Percentiles rank a stretch among this genome's conserved stretches.
These are phyloP conservation scores for Hippocampus kuda DNA, from an alignment of 2,797 vertebrate species.

Conservation along the genomic window DNA sequence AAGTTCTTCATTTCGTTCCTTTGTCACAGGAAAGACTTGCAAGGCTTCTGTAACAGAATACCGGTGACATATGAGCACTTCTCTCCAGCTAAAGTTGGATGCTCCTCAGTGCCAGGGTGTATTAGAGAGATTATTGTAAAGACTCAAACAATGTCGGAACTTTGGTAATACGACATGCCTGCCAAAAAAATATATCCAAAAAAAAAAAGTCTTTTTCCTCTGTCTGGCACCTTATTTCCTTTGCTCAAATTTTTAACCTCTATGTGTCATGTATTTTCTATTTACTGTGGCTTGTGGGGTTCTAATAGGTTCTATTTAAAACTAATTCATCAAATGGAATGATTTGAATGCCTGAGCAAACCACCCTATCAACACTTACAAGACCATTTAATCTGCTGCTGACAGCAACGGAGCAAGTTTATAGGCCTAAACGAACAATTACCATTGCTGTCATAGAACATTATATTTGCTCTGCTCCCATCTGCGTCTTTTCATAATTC, in stretches of 20 bases:
- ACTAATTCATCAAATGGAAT: slow-evolving; percentile 1
- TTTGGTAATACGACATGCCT: slow-evolving; percentile 34
- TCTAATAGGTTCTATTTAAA: neutral
- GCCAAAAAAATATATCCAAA: slow-evolving; percentile 29
- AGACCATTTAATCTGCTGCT: slow-evolving; percentile 9
- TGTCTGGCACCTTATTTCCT: slow-evolving; percentile 15
- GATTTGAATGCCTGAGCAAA: slow-evolving; percentile 2
- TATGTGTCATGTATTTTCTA: neutral
- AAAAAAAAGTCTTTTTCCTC: slow-evolving; percentile 16
- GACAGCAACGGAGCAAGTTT: slow-evolving; percentile 3
- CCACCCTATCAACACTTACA: slow-evolving; percentile 7
- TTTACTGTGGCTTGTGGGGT: neutral
- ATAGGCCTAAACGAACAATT: slow-evolving; percentile 5
- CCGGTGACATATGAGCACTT: slow-evolving; percentile 62
- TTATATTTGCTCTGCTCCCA: neutral
- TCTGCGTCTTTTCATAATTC: neutral
- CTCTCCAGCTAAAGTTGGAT: slow-evolving; percentile 61
- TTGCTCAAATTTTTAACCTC: slow-evolving; percentile 28
- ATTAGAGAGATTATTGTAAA: slow-evolving; percentile 57
- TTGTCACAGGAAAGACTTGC: slow-evolving; percentile 60
- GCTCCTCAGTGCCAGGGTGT: slow-evolving; percentile 51
- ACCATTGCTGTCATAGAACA: slow-evolving; percentile 11
- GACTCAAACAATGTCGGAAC: slow-evolving; percentile 58
- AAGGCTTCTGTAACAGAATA: slow-evolving; percentile 51
- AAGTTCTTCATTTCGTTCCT: slow-evolving; percentile 52